Conservation (phyloP, 2,888 invertebrate species). For the Tetragonisca angustula region DNA sequence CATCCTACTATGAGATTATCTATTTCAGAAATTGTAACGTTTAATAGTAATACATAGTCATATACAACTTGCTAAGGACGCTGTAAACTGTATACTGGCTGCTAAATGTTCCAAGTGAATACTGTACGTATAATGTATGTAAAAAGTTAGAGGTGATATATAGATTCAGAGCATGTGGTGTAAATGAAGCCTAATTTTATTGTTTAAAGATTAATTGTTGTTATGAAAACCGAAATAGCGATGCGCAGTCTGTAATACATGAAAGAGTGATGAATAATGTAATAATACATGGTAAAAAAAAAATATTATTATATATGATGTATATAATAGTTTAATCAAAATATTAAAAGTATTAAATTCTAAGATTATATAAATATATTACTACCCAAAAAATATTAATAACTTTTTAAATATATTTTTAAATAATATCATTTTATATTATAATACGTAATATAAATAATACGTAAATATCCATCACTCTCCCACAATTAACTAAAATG, state of each 20-base stretch:
- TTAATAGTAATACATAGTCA: slow-evolving; percentile 80
- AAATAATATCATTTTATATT: slow-evolving; percentile 41
- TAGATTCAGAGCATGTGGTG: slow-evolving; percentile 62
- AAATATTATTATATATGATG: slow-evolving; percentile 8
- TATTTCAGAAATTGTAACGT: slow-evolving; percentile 79
- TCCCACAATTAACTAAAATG: slow-evolving; percentile 51
- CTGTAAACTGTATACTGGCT: slow-evolving; percentile 81
- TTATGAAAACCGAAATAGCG: slow-evolving; percentile 54
- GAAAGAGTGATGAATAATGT: slow-evolving; percentile 64
- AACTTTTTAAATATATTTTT: slow-evolving; percentile 24
- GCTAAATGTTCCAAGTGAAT: slow-evolving; percentile 82
- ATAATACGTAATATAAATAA: too few relatives aligned
- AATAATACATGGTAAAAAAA: slow-evolving; percentile 30
- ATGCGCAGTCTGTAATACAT: slow-evolving; percentile 49
- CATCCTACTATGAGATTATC: slow-evolving; percentile 78
- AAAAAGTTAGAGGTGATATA: slow-evolving; percentile 72
- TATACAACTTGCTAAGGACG: slow-evolving; percentile 82
- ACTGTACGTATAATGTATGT: slow-evolving; percentile 80
- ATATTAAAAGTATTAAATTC: slow-evolving; percentile 37
- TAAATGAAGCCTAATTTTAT: slow-evolving; percentile 61
- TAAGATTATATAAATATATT: slow-evolving; percentile 29
- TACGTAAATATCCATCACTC: slow-evolving; percentile 65
- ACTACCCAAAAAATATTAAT: slow-evolving; percentile 21
- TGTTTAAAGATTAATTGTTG: slow-evolving; percentile 48
- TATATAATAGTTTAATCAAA: slow-evolving; percentile 35